Base-by-base conservation (phyloP, 2,888 invertebrate species). In the Antheraea assamensis region DNA sequence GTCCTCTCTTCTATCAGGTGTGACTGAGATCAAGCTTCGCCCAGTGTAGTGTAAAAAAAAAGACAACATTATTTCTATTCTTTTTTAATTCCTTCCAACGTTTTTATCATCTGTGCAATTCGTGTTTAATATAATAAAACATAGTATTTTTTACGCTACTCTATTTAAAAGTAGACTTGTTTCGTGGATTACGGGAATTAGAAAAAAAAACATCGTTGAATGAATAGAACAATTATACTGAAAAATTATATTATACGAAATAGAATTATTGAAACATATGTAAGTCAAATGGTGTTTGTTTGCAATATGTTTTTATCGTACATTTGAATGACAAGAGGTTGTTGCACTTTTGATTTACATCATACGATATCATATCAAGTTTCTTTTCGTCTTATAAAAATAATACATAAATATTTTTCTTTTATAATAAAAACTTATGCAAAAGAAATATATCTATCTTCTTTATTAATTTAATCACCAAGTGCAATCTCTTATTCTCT, bases 301-400 rank as follows among this genome's bases (percentile, higher is more conserved):
- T 64, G 52, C 58, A 52, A 61, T 24, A 21, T 76, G 66, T 71
- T 71, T 42, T 78, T 74, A 77, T 75, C 75, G 55, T 71, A 70
- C 70, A 66, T 74, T 71, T 75, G 77, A 76, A 79, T 77, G 71
- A 75, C 76, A 76, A 27, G 66, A 78, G 79, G 79, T 80, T 76
- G 42, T 76, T 80, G 79, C 74, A 80, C 81, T 72, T 71, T 70
- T 70, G 42, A 70, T 76, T 72, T 73, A 71, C 68, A 72, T 24
- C 70, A 74, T 74, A 71, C 35, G 70, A 35, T 58, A 52, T 52
- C 24, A 61, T 64, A 55, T 58, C 27, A 42, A 24, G 27, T 58
- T 30, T 30, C 24, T 24, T 58, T 15, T 13, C 2, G 13, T 2
- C 42, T 42, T 64, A 64, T 17, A 15, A 17, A 64, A 52, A 52